Evolutionary conservation across 2,797 vertebrate species (phyloP), one percentile per base, ranked within the genome.

Genomic region (Sitta carolinensis): DNA sequence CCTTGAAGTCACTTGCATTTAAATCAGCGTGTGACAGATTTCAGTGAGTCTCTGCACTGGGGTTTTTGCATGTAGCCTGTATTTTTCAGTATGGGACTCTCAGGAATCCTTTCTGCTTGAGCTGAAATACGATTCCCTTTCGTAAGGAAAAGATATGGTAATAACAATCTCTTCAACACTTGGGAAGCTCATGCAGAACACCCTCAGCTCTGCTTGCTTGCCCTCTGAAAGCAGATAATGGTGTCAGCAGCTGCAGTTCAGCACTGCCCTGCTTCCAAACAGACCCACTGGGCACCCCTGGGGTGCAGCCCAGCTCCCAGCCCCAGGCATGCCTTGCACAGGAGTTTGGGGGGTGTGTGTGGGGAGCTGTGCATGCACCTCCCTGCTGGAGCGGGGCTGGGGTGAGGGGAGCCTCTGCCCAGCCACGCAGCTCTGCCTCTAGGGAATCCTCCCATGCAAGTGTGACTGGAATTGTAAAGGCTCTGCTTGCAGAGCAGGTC

Each of bases 401-500:
- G 66, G 34, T 29, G n/a, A 9, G 22, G 70, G 32, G 45, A 93
- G 25, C 84, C 59, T 74, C 89, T 90, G 64, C 52, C 70, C 84
- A 38, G 73, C 80, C 45, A 2, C 7, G 68, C 2, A 52, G 63
- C 5, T 58, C 7, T 69, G 81, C 84, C 90, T 72, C 48, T 19
- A 12, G 54, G 67, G 84, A 91, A 26, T 32, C 62, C 48, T 76
- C 70, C 72, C 47, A 8, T 6, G 2, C 17, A 4, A 40, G 36
- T 13, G 26, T 6, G 63, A 40, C 79, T 86, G 89, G 84, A 13
- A 5, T 5, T 67, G 63, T 22, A 32, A 78, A 18, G 10, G 58
- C 64, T 81, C 66, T 52, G 69, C 92, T 87, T 55, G 89, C 75
- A n/a, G 51, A 66, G 78, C 90, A 72, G 79, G 57, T 83, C 84